A percentile compares a stretch with the other conserved stretches of the same genome.
Conservation (phyloP, 2,888 invertebrate species). For the Tyria jacobaeae region DNA sequence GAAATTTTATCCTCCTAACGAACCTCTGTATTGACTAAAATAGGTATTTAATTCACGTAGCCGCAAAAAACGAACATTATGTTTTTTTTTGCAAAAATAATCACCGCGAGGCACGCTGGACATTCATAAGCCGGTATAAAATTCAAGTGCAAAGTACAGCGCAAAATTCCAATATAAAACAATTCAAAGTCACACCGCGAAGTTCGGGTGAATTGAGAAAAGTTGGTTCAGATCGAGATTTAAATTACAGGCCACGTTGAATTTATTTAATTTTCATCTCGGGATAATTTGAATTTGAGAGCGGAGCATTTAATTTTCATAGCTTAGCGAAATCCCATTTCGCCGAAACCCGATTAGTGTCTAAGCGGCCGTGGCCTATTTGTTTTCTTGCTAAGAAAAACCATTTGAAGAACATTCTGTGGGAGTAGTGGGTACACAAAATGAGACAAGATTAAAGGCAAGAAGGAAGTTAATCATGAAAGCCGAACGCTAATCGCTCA, state of each 20-base stretch:
- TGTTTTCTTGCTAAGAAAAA: conserved; percentile 70
- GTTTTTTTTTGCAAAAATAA: conserved; percentile 27
- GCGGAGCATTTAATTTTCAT: conserved; percentile 73
- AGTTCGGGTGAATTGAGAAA: conserved; percentile 59
- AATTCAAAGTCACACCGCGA: conserved; percentile 49
- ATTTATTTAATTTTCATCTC: conserved; percentile 74
- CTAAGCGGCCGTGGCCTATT: conserved; percentile 73
- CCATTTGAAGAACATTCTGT: conserved; percentile 49
- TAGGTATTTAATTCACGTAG: conserved; percentile 13
- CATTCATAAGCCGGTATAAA: conserved; percentile 26
- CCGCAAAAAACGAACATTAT: conserved; percentile 22
- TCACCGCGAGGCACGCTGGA: conserved; percentile 12
- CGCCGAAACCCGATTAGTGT: conserved; percentile 71
- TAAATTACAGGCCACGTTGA: conserved; percentile 65
- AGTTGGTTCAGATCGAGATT: conserved; percentile 63
- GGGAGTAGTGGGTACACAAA: conserved; percentile 51
- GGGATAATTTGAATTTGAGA: conserved; percentile 70
- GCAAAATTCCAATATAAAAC: conserved; percentile 36
- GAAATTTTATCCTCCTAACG: conserved; percentile 28
- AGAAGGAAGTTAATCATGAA: conserved; percentile 71
- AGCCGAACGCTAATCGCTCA: conserved; percentile 65
- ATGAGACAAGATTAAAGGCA: conserved; percentile 49
- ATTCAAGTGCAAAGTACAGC: conserved; percentile 22
- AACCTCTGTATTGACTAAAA: conserved; percentile 17
- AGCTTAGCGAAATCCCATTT: conserved; percentile 74